phyloP scores from a whole-genome alignment of 1,140 invertebrate genomes.

The Lordiphosa mommai region DNA sequence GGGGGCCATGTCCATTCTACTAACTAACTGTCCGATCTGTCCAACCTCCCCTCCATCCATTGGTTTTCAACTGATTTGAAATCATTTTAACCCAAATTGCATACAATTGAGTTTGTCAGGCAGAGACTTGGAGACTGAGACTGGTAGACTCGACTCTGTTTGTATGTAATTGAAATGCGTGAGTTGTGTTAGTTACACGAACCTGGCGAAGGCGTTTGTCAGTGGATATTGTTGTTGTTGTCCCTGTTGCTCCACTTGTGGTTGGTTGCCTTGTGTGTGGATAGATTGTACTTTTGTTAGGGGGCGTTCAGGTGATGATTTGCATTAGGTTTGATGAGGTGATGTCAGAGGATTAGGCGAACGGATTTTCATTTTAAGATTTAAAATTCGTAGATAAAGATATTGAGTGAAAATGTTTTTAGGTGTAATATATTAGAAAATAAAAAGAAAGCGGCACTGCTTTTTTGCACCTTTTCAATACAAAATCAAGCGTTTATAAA shows the following conservation, averaged over 20 bases:
- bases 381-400: too few relatives aligned
- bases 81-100: conserved; percentile 72
- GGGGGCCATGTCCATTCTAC: conserved; percentile 22
- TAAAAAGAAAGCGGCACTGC: too few relatives aligned
- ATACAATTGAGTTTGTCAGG: conserved; percentile 64
- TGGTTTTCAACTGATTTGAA: conserved; percentile 67
- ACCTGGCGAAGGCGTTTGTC: conserved; percentile 6
- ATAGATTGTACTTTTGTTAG: not conserved
- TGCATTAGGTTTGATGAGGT: not conserved
- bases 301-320: not conserved
- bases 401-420: too few relatives aligned
- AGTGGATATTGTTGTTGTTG: too few relatives aligned
- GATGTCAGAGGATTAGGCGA: too few relatives aligned
- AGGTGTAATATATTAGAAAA: too few relatives aligned
- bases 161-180: conserved; percentile 40
- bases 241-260: not conserved
- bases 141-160: too few relatives aligned
- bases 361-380: too few relatives aligned
- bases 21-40: conserved; percentile 6
- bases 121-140: conserved; percentile 7
- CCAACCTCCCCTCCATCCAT: conserved; percentile 15
- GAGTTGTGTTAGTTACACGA: conserved; percentile 11
- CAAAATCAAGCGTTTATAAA: too few relatives aligned
- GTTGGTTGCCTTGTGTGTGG: not conserved
- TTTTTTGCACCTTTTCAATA: too few relatives aligned